Conservation (phyloP, 2,113 vertebrate genomes). For the Falco punctatus region DNA sequence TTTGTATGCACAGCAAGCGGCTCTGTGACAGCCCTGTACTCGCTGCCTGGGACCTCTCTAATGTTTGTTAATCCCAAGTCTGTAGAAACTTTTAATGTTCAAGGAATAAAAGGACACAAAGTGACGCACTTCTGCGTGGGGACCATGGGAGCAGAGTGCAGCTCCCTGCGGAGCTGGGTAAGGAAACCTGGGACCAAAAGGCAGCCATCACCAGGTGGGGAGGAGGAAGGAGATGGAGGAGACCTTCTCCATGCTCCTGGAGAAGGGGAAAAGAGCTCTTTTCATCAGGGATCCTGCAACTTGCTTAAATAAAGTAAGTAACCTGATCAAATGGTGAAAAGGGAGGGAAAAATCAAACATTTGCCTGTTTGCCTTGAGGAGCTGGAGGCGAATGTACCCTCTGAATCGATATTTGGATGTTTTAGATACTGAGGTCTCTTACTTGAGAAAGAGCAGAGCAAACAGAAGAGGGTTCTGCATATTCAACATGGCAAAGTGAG, state of each 20-base stretch:
- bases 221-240: neutral
- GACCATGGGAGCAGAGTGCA: neutral
- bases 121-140: neutral
- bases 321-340: neutral
- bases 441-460: conserved; percentile 15
- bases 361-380: conserved; percentile 11
- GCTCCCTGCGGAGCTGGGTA: neutral
- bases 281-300: neutral
- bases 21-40: conserved; percentile 35
- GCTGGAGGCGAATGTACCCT: neutral
- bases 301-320: neutral
- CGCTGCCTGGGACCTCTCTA: conserved; percentile 59
- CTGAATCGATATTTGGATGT: neutral
- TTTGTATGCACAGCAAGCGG: conserved; percentile 67
- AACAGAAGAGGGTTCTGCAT: neutral
- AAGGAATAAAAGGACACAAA: neutral
- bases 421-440: conserved; percentile 1
- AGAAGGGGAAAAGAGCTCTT: neutral
- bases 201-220: neutral
- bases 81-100: conserved; percentile 1
- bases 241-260: neutral
- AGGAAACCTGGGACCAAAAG: neutral
- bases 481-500: neutral
- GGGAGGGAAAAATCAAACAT: conserved; percentile 15
- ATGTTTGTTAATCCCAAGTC: conserved; percentile 39